phyloP scores from a whole-genome alignment of 64 coral and sea anemone species.

The Hydrozoanthus tunicans region DNA sequence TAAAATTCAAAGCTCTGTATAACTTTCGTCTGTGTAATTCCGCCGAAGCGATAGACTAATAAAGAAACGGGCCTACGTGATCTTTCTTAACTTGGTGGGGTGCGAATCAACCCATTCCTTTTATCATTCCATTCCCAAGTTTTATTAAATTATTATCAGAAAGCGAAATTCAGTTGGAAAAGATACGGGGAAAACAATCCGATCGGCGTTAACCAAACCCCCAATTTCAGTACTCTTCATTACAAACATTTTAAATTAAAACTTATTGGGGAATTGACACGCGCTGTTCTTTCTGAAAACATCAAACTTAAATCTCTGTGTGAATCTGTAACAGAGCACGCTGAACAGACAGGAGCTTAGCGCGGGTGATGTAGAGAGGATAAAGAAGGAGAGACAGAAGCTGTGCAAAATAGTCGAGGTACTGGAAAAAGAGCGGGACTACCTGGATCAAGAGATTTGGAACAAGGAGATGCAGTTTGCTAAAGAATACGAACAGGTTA shows the following conservation, averaged over 20 bases:
- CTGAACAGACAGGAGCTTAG: conserved; percentile 92
- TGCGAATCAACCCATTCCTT: no score
- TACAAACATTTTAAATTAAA: neutral
- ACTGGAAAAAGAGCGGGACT: conserved; percentile 74
- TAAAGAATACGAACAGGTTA: conserved; percentile 92
- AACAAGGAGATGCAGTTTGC: conserved; percentile 96
- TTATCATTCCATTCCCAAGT: no score
- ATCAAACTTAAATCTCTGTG: neutral
- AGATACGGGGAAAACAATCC: no score
- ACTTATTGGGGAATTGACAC: neutral
- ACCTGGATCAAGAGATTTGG: conserved; percentile 92
- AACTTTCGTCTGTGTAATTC: no score
- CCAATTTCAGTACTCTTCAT: no score
- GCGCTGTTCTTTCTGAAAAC: neutral
- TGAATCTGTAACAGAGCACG: conserved; percentile 33
- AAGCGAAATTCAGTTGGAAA: no score
- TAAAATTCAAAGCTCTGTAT: no score
- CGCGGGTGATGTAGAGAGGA: conserved; percentile 85
- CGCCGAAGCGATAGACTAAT: no score
- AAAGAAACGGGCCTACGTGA: no score
- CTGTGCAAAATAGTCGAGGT: conserved; percentile 68
- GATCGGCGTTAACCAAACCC: no score
- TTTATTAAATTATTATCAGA: no score
- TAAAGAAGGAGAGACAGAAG: conserved; percentile 88
- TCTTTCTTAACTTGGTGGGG: no score